Percentiles rank a stretch among this genome's conserved stretches.
Evolutionary conservation across 2,113 vertebrate species (phyloP).

Genomic region (Microcebus ravelobensis): DNA sequence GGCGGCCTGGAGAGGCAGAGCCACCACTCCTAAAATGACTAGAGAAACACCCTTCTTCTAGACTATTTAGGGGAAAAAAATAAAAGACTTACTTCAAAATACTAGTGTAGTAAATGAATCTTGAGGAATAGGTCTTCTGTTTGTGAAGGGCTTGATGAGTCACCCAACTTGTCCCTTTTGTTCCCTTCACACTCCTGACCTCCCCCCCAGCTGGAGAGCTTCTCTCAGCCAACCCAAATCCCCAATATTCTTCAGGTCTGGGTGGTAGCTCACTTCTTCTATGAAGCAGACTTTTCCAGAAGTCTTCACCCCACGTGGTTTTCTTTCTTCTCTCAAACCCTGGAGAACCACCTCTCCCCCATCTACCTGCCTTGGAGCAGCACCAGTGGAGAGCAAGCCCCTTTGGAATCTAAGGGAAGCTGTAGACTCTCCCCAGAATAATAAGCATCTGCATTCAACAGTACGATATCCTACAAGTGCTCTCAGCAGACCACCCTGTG

Average conservation of each 20-base stretch:
- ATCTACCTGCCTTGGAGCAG: too few relatives aligned
- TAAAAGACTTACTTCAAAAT: background rate
- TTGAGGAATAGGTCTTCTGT: background rate
- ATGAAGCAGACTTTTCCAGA: too few relatives aligned
- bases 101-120: background rate
- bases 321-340: background rate
- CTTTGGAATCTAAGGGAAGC: background rate
- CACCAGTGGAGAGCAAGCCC: background rate
- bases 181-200: background rate
- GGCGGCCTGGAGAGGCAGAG: background rate
- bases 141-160: background rate
- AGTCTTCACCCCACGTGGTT: background rate
- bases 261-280: background rate
- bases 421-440: background rate
- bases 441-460: fast-evolving
- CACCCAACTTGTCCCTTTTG: background rate
- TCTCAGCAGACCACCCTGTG: background rate
- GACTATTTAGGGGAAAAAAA: background rate
- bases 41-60: background rate
- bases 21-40: background rate
- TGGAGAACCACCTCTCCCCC: background rate
- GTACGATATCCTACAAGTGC: fast-evolving
- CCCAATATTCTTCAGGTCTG: background rate
- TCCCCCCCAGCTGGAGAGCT: background rate
- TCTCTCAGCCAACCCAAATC: background rate